phyloP scores from a whole-genome alignment of 2,888 invertebrate genomes.

The Stenolophus ochropezus region DNA sequence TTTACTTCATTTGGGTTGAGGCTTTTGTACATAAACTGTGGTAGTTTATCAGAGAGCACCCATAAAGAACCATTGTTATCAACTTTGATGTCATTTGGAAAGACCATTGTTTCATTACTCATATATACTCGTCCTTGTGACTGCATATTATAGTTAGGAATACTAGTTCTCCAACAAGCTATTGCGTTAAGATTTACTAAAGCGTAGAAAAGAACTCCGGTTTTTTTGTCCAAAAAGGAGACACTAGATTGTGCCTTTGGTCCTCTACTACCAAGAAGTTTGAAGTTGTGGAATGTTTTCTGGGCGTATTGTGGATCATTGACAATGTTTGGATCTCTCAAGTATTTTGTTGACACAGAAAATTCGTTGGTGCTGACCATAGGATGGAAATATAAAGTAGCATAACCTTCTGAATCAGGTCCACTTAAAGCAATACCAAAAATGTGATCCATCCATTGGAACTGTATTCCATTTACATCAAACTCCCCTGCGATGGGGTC shows the following conservation, averaged over 20 bases:
- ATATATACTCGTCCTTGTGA: constrained; percentile 84
- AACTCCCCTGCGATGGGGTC: constrained; percentile 83
- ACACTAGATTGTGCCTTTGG: constrained; percentile 84
- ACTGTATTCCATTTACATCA: constrained; percentile 81
- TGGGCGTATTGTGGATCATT: constrained; percentile 62
- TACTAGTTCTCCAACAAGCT: constrained; percentile 85
- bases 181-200: constrained; percentile 85
- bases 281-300: constrained; percentile 79
- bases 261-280: constrained; percentile 81
- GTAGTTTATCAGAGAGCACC: constrained; percentile 84
- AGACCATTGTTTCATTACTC: constrained; percentile 83
- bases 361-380: constrained; percentile 86
- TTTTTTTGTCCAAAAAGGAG: constrained; percentile 82
- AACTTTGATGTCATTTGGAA: constrained; percentile 86
- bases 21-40: constrained; percentile 81
- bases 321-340: constrained; percentile 75
- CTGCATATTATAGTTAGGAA: constrained; percentile 80
- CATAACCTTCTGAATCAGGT: constrained; percentile 79
- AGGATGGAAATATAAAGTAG: constrained; percentile 87
- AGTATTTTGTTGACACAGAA: constrained; percentile 81
- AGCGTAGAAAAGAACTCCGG: constrained; percentile 85
- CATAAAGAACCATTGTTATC: constrained; percentile 82
- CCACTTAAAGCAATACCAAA: constrained; percentile 84
- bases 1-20: constrained; percentile 80
- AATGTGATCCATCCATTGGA: constrained; percentile 86